Evolutionary conservation across 2,888 invertebrate genomes (phyloP).

Genomic region (Apeira syringaria): DNA sequence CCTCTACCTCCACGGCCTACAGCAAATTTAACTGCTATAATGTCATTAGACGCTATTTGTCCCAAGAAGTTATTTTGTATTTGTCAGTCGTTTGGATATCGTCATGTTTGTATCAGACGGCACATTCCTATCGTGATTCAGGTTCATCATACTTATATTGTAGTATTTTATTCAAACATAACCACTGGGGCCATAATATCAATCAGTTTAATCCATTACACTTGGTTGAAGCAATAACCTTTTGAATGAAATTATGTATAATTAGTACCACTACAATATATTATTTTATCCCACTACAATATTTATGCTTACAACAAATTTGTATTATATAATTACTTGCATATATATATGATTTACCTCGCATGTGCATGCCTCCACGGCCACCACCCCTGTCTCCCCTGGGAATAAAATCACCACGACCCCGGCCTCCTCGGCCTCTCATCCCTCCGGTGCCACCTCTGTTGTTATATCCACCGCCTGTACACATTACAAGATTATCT

Average conservation of each 20-base stretch:
- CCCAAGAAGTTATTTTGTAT: not conserved
- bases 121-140: slow-evolving; percentile 79
- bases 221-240: no score
- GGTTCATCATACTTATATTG: slow-evolving; percentile 75
- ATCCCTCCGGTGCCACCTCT: slow-evolving; percentile 71
- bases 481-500: slow-evolving; percentile 18
- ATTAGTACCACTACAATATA: no score
- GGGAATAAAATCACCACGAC: slow-evolving; percentile 70
- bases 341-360: no score
- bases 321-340: no score
- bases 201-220: no score
- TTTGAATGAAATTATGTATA: no score
- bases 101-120: slow-evolving; percentile 80
- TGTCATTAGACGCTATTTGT: not conserved
- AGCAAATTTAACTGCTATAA: not conserved
- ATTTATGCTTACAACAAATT: no score
- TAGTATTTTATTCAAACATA: no score
- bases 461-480: slow-evolving; percentile 69
- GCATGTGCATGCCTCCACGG: slow-evolving; percentile 73
- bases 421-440: slow-evolving; percentile 68
- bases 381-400: slow-evolving; percentile 66
- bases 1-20: slow-evolving; percentile 58
- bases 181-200: no score
- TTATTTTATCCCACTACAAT: no score
- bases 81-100: slow-evolving; percentile 55